Evolutionary conservation across 1,140 invertebrate genomes (phyloP).

Genomic region (Nephila pilipes): DNA sequence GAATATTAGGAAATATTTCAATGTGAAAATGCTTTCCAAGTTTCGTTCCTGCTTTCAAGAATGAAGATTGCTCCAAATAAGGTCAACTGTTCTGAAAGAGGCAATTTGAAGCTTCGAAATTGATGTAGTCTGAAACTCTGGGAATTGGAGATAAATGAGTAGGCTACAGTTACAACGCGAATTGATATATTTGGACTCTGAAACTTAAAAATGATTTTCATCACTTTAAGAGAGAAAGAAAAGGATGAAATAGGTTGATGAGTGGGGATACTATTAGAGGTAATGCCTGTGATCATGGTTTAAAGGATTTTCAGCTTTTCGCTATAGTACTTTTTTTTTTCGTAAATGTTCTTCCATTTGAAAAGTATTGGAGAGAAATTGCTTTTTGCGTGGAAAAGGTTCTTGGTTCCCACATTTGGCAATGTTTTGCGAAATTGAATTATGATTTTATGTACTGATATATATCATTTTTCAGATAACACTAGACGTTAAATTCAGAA

Average conservation of each 20-base stretch:
- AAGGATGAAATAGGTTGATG: constrained; percentile 36
- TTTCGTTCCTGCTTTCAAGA: too few species aligned
- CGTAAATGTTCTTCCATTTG: constrained; percentile 43
- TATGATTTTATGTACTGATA: not conserved
- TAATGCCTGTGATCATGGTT: constrained; percentile 57
- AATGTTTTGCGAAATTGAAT: not conserved
- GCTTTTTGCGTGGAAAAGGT: not conserved
- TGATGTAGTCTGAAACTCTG: not conserved
- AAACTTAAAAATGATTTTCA: constrained; percentile 49
- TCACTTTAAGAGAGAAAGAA: constrained; percentile 16
- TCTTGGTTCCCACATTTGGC: not conserved
- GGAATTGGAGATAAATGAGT: not conserved
- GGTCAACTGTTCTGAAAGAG: not conserved
- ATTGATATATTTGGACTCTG: constrained; percentile 7
- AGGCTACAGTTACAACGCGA: not conserved
- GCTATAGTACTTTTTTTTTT: not conserved
- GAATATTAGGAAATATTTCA: too few species aligned
- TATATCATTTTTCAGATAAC: not conserved
- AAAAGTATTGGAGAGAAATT: constrained; percentile 43
- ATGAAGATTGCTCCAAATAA: too few species aligned
- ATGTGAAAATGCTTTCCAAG: too few species aligned
- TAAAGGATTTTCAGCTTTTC: constrained; percentile 57
- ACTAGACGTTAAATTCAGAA: not conserved
- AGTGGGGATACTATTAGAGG: constrained; percentile 16
- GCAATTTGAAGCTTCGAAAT: not conserved